Conservation (phyloP, 2,888 invertebrate genomes). For the Drosophila sordidapex region DNA sequence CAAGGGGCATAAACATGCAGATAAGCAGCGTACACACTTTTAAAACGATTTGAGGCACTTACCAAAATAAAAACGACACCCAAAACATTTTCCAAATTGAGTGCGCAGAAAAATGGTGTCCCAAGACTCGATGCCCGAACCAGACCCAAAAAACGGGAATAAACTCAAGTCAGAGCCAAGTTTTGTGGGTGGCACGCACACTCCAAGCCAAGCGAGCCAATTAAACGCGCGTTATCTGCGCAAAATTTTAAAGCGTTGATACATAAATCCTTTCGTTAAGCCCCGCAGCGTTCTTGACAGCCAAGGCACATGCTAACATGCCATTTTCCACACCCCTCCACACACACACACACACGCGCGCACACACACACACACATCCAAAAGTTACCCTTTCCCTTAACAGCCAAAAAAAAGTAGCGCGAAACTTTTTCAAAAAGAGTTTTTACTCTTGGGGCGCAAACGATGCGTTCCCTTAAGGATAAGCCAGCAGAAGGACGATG, state of each 20-base stretch:
- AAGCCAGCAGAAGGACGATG: constrained; percentile 57
- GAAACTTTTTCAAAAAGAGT: constrained; percentile 77
- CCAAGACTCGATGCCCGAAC: not conserved
- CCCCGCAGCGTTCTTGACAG: constrained; percentile 79
- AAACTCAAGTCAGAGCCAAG: constrained; percentile 49
- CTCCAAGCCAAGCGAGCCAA: constrained; percentile 62
- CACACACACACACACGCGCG: constrained; percentile 7
- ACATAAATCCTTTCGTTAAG: constrained; percentile 83
- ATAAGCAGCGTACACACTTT: constrained; percentile 66
- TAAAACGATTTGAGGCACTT: constrained; percentile 67
- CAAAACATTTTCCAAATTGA: constrained; percentile 59
- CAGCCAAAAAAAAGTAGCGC: constrained; percentile 46
- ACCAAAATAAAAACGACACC: constrained; percentile 44
- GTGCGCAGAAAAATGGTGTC: constrained; percentile 44
- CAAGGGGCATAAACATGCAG: constrained; percentile 47
- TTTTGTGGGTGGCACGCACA: constrained; percentile 27
- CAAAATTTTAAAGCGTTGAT: constrained; percentile 84
- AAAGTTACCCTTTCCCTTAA: constrained; percentile 18
- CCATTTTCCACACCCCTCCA: constrained; percentile 68
- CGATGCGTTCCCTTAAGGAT: constrained; percentile 71
- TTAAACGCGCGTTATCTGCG: constrained; percentile 83
- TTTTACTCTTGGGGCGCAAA: constrained; percentile 60
- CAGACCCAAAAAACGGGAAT: not conserved
- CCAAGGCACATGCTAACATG: constrained; percentile 75
- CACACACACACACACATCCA: constrained; percentile 14